Base-by-base conservation (phyloP, 2,888 invertebrate species). In the Rambutsinella grinnellia region DNA sequence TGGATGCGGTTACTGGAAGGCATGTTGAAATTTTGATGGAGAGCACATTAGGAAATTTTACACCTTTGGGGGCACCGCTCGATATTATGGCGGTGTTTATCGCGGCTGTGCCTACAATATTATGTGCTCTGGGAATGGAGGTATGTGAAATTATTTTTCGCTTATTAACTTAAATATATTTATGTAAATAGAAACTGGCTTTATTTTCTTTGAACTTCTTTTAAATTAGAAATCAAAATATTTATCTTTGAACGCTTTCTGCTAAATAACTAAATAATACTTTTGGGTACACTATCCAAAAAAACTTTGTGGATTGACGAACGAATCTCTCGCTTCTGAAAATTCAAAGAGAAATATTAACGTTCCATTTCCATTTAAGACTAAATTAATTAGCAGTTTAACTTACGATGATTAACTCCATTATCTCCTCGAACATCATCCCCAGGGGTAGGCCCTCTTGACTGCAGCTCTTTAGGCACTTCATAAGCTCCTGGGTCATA, bases 81-180 rank as follows among this genome's bases (percentile, higher is more conserved):
- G 82, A 83, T 58, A 66, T 83, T 47, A 71, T 82, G 70, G 80
- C 81, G 28, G 78, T 82, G 28, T 76, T 77, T 8, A 81, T 82
- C n/a, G 77, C 81, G 15, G 65, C 76, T n/a, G 81, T 83, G 62
- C 83, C 83, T 58, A 80, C 81, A n/a, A 76, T 82, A 57, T 77
- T 83, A 71, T 81, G 81, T 58, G 79, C 80, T 54, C 70, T 83
- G 54, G 83, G 83, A 56, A 81, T 83, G 81, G 83, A 83, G 81
- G 81, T 81, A 62, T 62, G 13, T 62, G 5, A 47, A 47, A 8
- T 21, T 3, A 46, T 10, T 44, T 44, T 46, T 62, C 3, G 36
- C 24, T 62, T 47, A 44, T 62, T 21, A 19, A 21, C 3, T 6
- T 26, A 49, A n/a, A n/a, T n/a, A n/a, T n/a, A n/a, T n/a, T 49